These are phyloP conservation scores for Sinonovacula constricta DNA, from an alignment of 1,140 invertebrate species.

Conservation along the genomic window DNA sequence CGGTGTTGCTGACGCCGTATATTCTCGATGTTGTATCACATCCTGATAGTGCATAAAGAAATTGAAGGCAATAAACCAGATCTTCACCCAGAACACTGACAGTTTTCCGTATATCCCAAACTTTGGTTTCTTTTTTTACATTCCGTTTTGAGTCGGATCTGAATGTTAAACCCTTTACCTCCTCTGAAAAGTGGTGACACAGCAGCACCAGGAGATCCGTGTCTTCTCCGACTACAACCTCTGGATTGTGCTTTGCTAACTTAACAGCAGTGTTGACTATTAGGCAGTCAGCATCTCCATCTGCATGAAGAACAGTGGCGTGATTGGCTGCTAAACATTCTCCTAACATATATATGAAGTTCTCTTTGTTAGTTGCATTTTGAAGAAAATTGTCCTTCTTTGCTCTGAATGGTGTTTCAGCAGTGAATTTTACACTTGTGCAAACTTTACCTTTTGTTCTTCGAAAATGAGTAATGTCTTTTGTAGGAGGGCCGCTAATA, in stretches of 20 bases:
- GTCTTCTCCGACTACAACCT: constrained; percentile 50
- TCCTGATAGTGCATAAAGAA: too few relatives aligned
- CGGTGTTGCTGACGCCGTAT: too few relatives aligned
- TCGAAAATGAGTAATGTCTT: background rate
- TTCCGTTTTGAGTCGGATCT: constrained; percentile 5
- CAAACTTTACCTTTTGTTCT: background rate
- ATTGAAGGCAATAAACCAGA: too few relatives aligned
- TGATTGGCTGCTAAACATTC: constrained; percentile 7
- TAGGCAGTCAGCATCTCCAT: constrained; percentile 50
- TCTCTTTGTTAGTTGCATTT: constrained; percentile 49
- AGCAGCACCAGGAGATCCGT: constrained; percentile 27
- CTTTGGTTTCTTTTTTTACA: too few relatives aligned
- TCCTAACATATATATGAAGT: constrained; percentile 39
- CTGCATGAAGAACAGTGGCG: constrained; percentile 40
- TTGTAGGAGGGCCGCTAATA: background rate
- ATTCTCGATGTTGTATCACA: too few relatives aligned
- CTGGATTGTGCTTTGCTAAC: background rate
- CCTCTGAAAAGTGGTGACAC: background rate
- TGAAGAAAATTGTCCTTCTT: constrained; percentile 49
- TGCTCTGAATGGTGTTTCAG: background rate
- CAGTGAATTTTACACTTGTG: background rate
- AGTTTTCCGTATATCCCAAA: too few relatives aligned
- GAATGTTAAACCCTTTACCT: background rate
- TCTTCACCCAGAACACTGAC: too few relatives aligned
- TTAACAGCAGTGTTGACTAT: constrained; percentile 46